Evolutionary conservation across 2,113 vertebrate species (phyloP).

Genomic region (Tichodroma muraria): DNA sequence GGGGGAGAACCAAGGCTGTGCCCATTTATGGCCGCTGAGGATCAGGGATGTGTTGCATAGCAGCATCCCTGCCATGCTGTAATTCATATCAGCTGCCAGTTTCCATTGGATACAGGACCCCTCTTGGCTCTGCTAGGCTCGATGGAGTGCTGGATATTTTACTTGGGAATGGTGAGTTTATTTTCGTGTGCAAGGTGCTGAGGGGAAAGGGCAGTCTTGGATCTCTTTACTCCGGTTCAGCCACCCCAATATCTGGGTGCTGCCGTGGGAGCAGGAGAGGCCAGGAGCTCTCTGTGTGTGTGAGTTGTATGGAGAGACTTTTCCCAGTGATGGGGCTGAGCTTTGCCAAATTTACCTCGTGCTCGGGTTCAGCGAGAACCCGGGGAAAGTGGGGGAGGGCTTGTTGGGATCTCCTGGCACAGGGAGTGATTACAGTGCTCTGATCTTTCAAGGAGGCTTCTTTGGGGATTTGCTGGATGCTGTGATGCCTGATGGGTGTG

Average conservation of each 20-base stretch:
- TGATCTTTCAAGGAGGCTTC: not conserved
- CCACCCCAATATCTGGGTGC: not conserved
- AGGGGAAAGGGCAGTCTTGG: not conserved
- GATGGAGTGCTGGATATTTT: fast-evolving
- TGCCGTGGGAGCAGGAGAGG: not conserved
- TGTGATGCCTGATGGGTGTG: not conserved
- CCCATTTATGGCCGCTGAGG: not conserved
- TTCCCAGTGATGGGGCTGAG: not conserved
- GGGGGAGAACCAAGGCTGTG: not conserved
- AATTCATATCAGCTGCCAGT: not conserved
- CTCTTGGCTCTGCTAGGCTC: not conserved
- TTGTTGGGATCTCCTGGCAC: not conserved
- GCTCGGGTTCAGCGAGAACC: not conserved
- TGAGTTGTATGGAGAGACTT: not conserved
- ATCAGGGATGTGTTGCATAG: not conserved
- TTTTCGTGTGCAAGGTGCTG: not conserved
- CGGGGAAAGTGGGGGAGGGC: not conserved
- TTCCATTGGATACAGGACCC: slow-evolving; percentile 27
- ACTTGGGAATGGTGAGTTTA: not conserved
- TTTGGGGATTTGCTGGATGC: not conserved
- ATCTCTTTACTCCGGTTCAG: not conserved
- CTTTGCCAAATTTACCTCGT: not conserved
- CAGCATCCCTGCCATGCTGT: slow-evolving; percentile 21
- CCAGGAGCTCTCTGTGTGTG: not conserved
- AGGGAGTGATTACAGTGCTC: not conserved